Percentiles rank a stretch among this genome's conserved stretches.
Evolutionary conservation across 2,113 vertebrate species (phyloP).

Genomic region (Baryphthengus martii): DNA sequence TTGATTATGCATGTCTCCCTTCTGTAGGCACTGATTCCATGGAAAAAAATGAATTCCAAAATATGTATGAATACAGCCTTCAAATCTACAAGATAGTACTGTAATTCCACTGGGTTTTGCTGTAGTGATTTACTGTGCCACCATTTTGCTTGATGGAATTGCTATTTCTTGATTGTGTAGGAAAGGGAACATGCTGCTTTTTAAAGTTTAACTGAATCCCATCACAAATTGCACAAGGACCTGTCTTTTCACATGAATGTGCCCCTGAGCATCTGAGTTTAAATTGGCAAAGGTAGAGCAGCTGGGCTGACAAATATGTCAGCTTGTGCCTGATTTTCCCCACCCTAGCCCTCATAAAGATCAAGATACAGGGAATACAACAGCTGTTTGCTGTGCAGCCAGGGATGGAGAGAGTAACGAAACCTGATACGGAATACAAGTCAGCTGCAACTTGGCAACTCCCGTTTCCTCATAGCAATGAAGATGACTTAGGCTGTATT

Average conservation of each 20-base stretch:
- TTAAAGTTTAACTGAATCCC: background rate
- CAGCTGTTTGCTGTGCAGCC: conserved; percentile 6
- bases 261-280: background rate
- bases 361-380: background rate
- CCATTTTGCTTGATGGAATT: background rate
- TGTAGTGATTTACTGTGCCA: background rate
- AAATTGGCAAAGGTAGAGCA: background rate
- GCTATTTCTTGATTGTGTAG: background rate
- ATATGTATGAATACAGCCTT: background rate
- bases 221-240: background rate
- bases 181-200: background rate
- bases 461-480: background rate
- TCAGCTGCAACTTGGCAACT: conserved; percentile 31
- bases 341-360: background rate
- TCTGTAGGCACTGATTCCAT: background rate
- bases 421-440: conserved; percentile 33
- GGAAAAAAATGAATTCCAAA: background rate
- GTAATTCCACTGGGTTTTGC: background rate
- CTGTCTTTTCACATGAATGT: background rate
- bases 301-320: background rate
- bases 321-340: background rate
- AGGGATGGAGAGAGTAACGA: background rate
- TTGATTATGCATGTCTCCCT: background rate
- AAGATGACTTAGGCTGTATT: background rate
- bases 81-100: background rate